Percentiles rank a stretch among this genome's conserved stretches.
Conservation (phyloP, 1,140 invertebrate species). For the Coenobita brevimanus region DNA sequence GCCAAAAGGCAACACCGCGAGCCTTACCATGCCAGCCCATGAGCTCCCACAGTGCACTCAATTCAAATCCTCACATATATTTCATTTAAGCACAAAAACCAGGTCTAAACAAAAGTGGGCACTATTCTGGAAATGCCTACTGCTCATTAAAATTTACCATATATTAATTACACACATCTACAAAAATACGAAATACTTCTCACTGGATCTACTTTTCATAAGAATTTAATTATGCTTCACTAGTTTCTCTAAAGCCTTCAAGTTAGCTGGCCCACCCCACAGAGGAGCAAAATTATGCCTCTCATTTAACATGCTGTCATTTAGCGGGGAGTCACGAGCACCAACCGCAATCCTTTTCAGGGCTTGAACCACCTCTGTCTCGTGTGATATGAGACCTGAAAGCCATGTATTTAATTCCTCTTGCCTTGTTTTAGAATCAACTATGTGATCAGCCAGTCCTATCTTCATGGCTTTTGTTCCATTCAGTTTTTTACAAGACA, state of each 20-base stretch:
- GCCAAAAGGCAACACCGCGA: too few species aligned
- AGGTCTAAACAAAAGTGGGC: too few species aligned
- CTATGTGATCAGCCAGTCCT: conserved; percentile 73
- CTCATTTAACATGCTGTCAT: conserved; percentile 73
- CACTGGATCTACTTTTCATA: not conserved
- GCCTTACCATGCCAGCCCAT: too few species aligned
- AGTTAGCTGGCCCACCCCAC: conserved; percentile 75
- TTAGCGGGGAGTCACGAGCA: conserved; percentile 65
- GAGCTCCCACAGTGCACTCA: too few species aligned
- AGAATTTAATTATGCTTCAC: conserved; percentile 72
- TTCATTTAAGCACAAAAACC: too few species aligned
- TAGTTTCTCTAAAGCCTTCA: conserved; percentile 72
- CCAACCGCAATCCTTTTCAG: conserved; percentile 74
- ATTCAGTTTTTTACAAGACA: conserved; percentile 73
- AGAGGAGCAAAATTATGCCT: conserved; percentile 73
- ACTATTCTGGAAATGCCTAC: too few species aligned
- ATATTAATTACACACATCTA: not conserved
- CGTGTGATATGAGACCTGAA: conserved; percentile 69
- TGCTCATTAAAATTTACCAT: too few species aligned
- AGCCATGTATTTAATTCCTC: conserved; percentile 74
- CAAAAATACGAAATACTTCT: not conserved
- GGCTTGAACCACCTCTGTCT: conserved; percentile 72
- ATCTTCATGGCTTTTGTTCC: conserved; percentile 73
- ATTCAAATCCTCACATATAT: too few species aligned
- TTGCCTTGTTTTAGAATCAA: conserved; percentile 60